Percentiles rank a stretch among this genome's conserved stretches.
phyloP scores from a whole-genome alignment of 2,113 vertebrate species.

The Boulengeromyrus knoepffleri region DNA sequence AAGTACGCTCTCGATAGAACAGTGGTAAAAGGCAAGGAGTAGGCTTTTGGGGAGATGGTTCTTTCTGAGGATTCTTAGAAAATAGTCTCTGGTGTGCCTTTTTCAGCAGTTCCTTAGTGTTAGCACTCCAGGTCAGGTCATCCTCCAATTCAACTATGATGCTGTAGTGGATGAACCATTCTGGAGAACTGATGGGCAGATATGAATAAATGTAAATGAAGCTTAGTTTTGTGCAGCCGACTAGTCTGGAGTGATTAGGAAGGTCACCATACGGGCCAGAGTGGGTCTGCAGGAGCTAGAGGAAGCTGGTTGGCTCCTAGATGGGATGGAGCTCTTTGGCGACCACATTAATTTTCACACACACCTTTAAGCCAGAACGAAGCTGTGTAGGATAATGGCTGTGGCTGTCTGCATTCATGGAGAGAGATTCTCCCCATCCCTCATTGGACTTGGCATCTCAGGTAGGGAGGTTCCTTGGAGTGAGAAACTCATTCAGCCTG shows the following conservation, averaged over 20 bases:
- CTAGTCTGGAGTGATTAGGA: not conserved
- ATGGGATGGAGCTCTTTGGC: not conserved
- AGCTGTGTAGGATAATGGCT: not conserved
- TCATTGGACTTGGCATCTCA: not conserved
- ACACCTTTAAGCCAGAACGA: not conserved
- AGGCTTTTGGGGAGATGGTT: too few species aligned
- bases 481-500: not conserved
- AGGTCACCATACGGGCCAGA: not conserved
- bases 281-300: not conserved
- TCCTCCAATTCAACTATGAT: not conserved
- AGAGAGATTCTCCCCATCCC: not conserved
- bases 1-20: too few species aligned
- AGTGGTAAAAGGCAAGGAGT: too few species aligned
- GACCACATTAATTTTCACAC: not conserved
- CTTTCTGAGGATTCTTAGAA: too few species aligned
- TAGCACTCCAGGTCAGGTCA: too few species aligned
- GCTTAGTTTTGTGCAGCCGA: not conserved
- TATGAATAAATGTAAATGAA: not conserved
- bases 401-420: not conserved
- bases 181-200: not conserved
- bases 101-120: too few species aligned
- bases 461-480: not conserved
- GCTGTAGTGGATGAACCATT: not conserved
- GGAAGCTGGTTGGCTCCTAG: not conserved
- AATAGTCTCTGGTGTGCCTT: too few species aligned